phyloP scores from a whole-genome alignment of 2,797 vertebrate genomes.

The Xenopus petersii region DNA sequence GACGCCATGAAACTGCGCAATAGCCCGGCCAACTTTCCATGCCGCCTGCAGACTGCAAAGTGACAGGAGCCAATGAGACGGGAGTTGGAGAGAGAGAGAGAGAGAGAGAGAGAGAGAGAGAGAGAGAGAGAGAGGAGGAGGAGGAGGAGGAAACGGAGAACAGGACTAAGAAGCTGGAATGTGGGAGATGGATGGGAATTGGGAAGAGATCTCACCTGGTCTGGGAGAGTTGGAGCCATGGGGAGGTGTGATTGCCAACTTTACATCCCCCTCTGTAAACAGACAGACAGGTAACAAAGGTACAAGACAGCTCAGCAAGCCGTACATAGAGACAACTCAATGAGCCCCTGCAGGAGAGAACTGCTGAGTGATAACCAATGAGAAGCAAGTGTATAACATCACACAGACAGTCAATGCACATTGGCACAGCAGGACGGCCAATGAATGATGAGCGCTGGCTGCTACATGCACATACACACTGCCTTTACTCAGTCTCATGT shows the following conservation, averaged over 20 bases:
- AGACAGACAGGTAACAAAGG: constrained; percentile 42
- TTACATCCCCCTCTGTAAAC: constrained; percentile 58
- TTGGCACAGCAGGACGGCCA: too few species aligned
- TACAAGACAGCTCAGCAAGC: constrained; percentile 24
- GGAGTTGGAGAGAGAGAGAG: background rate
- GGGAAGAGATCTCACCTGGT: constrained; percentile 55
- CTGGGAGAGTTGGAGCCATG: constrained; percentile 58
- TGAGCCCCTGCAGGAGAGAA: constrained; percentile 19
- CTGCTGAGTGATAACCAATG: constrained; percentile 2
- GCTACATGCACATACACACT: background rate
- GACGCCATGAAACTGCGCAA: constrained; percentile 77
- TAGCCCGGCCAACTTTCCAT: constrained; percentile 75
- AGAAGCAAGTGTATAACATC: background rate
- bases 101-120: background rate
- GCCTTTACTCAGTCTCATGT: too few species aligned
- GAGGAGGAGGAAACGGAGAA: background rate
- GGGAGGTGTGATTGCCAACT: constrained; percentile 53
- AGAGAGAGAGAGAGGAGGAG: too few species aligned
- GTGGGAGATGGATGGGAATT: background rate
- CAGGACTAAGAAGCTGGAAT: background rate
- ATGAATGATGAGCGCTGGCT: background rate
- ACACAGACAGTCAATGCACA: background rate
- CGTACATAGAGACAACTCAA: constrained; percentile 16
- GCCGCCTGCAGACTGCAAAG: constrained; percentile 68
- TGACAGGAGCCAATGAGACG: constrained; percentile 21